phyloP scores from a whole-genome alignment of 2,888 invertebrate genomes.

The Blastobasis lacticolella region DNA sequence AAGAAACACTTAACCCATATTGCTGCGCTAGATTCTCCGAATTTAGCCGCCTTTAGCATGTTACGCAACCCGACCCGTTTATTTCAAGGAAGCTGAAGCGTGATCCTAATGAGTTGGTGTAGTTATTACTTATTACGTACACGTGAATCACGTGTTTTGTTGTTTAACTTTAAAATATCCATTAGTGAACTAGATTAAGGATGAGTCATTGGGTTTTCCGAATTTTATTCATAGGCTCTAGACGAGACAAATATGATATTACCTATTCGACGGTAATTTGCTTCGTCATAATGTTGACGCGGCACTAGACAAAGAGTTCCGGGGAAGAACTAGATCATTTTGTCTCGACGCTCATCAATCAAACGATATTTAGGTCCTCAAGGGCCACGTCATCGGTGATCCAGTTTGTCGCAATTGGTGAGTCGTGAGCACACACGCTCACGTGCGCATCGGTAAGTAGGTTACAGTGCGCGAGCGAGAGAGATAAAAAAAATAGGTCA shows the following conservation, averaged over 20 bases:
- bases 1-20: constrained; percentile 69
- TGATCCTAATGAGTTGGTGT: constrained; percentile 14
- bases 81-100: constrained; percentile 32
- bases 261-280: background rate
- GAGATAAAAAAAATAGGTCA: constrained; percentile 74
- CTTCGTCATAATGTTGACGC: background rate
- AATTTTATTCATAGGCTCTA: no score
- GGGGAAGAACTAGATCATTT: no score
- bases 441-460: constrained; percentile 53
- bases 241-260: background rate
- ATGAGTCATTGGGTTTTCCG: constrained; percentile 18
- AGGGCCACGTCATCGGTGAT: constrained; percentile 28
- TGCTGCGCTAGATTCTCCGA: constrained; percentile 46
- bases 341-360: constrained; percentile 3
- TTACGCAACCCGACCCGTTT: constrained; percentile 35
- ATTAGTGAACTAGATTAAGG: constrained; percentile 10
- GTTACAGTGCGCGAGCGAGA: constrained; percentile 59
- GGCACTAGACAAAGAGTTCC: no score
- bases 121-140: constrained; percentile 6
- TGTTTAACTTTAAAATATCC: constrained; percentile 5
- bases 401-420: constrained; percentile 43
- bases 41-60: constrained; percentile 22
- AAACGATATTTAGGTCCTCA: constrained; percentile 16
- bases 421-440: constrained; percentile 24
- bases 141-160: constrained; percentile 13